phyloP scores from a whole-genome alignment of 1,140 invertebrate species.

The Sarcophaga bullata region DNA sequence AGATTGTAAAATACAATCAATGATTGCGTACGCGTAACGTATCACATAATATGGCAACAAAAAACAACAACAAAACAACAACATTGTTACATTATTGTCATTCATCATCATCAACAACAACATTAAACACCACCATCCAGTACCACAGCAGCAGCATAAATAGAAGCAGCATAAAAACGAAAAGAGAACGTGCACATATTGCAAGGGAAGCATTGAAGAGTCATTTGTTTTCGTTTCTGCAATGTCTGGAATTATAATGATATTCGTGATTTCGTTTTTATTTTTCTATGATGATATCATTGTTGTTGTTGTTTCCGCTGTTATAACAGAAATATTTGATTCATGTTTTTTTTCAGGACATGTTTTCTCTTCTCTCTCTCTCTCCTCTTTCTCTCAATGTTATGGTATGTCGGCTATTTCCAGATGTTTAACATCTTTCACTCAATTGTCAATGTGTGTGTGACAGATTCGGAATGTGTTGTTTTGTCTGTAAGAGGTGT shows the following conservation, averaged over 20 bases:
- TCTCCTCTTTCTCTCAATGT: no score
- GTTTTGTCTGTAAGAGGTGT: neutral
- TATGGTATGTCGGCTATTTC: no score
- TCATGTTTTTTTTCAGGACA: neutral
- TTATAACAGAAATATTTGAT: neutral
- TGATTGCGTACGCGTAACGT: neutral
- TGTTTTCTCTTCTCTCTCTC: neutral
- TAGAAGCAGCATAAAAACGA: no score
- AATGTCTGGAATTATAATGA: neutral
- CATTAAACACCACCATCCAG: no score
- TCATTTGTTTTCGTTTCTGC: no score
- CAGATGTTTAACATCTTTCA: constrained; percentile 1
- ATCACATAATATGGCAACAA: neutral
- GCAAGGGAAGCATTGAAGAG: neutral
- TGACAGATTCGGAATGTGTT: neutral
- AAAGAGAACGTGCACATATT: neutral
- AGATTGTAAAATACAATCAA: constrained; percentile 6
- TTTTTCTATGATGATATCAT: neutral
- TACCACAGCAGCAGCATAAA: no score
- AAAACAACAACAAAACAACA: neutral
- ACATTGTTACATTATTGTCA: neutral
- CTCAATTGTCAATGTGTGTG: neutral
- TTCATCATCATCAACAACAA: neutral
- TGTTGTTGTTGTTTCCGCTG: neutral
- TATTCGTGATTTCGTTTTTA: neutral